Evolutionary conservation across 2,888 invertebrate genomes (phyloP).

Genomic region (Chouioia cunea): DNA sequence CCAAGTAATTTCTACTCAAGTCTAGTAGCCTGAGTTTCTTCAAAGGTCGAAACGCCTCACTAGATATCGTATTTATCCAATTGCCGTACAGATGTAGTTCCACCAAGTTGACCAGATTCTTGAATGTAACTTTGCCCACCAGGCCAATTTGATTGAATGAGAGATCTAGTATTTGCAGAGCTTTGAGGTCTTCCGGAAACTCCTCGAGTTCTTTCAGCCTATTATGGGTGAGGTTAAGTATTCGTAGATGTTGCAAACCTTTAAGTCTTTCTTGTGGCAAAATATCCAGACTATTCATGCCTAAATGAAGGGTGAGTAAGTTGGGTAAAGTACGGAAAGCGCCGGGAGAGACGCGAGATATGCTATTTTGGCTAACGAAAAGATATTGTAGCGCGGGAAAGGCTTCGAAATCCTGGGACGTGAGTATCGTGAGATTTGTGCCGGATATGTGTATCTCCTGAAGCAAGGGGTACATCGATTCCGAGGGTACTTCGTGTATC

Average conservation of each 20-base stretch:
- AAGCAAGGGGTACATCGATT: constrained; percentile 80
- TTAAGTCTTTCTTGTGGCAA: constrained; percentile 87
- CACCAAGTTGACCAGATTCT: constrained; percentile 79
- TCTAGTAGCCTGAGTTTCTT: constrained; percentile 83
- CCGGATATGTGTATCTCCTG: constrained; percentile 84
- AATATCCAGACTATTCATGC: constrained; percentile 85
- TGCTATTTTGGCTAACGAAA: constrained; percentile 79
- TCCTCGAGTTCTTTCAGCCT: constrained; percentile 85
- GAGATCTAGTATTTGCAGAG: constrained; percentile 84
- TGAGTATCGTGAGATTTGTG: constrained; percentile 86
- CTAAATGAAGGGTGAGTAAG: constrained; percentile 85
- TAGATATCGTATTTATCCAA: constrained; percentile 83
- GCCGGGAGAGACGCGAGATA: constrained; percentile 85
- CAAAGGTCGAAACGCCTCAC: constrained; percentile 82
- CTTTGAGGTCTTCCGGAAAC: constrained; percentile 83
- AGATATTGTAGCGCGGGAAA: constrained; percentile 84
- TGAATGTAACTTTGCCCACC: constrained; percentile 83
- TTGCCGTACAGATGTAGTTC: constrained; percentile 87
- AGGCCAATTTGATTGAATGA: constrained; percentile 87
- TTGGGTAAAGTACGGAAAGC: constrained; percentile 85
- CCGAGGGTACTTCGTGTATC: constrained; percentile 79
- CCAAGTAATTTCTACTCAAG: constrained; percentile 86
- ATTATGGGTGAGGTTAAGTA: constrained; percentile 89
- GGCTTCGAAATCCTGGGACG: constrained; percentile 87
- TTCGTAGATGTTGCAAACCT: constrained; percentile 80